A percentile compares a stretch with the other conserved stretches of the same genome.
phyloP scores from a whole-genome alignment of 1,140 invertebrate genomes.

The Thaumetopoea pityocampa region DNA sequence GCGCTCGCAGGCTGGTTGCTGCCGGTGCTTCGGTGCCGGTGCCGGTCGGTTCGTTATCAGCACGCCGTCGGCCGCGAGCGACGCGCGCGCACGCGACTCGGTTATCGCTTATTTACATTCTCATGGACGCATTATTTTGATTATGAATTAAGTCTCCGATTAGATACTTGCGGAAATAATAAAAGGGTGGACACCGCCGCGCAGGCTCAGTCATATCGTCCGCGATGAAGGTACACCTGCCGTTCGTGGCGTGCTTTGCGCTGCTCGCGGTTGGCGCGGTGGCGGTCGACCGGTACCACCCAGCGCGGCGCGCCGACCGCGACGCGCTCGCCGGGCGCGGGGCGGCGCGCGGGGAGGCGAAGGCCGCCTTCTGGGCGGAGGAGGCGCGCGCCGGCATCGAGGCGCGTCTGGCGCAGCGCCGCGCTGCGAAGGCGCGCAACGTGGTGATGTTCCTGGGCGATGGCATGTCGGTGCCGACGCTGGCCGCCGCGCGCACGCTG shows the following conservation, averaged over 20 bases:
- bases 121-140: too few species aligned
- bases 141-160: too few species aligned
- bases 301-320: slow-evolving; percentile 2
- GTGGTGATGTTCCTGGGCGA: slow-evolving; percentile 86
- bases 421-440: slow-evolving; percentile 78
- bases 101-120: too few species aligned
- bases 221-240: background rate
- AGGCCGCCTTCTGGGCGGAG: slow-evolving; percentile 26
- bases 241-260: background rate
- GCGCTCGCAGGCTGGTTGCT: too few species aligned
- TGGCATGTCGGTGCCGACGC: slow-evolving; percentile 84
- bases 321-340: background rate
- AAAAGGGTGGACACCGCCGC: too few species aligned
- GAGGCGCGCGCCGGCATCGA: slow-evolving; percentile 31
- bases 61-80: too few species aligned
- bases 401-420: slow-evolving; percentile 4
- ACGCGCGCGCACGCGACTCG: too few species aligned
- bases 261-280: background rate
- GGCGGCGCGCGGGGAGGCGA: slow-evolving; percentile 26
- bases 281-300: slow-evolving; percentile 32
- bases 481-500: slow-evolving; percentile 81
- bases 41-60: too few species aligned
- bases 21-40: too few species aligned
- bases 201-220: too few species aligned
- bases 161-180: too few species aligned